Conservation (phyloP, 1,140 invertebrate species). For the Calephelis nemesis region DNA sequence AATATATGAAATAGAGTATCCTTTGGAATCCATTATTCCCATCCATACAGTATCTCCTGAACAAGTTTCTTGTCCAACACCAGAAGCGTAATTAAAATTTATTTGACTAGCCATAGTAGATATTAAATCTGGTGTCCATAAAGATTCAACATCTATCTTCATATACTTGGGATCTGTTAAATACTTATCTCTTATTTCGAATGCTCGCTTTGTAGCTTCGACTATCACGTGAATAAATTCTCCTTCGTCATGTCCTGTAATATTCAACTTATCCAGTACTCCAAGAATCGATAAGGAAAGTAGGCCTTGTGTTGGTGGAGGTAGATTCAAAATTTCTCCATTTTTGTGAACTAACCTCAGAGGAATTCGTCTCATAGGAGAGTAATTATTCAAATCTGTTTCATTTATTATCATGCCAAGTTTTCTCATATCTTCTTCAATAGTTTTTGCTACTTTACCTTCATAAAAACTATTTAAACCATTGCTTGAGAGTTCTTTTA, state of each 20-base stretch:
- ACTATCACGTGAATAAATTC: conserved; percentile 64
- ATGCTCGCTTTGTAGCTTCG: conserved; percentile 68
- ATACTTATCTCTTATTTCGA: conserved; percentile 56
- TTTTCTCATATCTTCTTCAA: conserved; percentile 56
- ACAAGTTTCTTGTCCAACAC: conserved; percentile 41
- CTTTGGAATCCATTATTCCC: conserved; percentile 65
- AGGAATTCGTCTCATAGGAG: conserved; percentile 51
- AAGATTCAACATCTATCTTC: conserved; percentile 49
- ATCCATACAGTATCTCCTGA: conserved; percentile 68
- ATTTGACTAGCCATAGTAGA: conserved; percentile 54
- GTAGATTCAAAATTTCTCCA: conserved; percentile 58
- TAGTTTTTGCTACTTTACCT: conserved; percentile 54
- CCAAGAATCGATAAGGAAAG: conserved; percentile 61
- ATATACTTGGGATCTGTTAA: conserved; percentile 64
- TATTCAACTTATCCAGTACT: conserved; percentile 57
- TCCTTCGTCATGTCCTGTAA: conserved; percentile 60
- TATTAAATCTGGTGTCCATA: conserved; percentile 45
- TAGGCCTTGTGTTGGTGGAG: conserved; percentile 64
- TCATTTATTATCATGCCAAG: conserved; percentile 61
- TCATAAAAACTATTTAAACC: conserved; percentile 64
- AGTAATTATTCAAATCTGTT: conserved; percentile 59
- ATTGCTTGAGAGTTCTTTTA: conserved; percentile 50
- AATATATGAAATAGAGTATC: conserved; percentile 69
- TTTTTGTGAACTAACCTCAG: conserved; percentile 47
- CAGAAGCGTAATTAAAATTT: conserved; percentile 40